Evolutionary conservation across 1,140 invertebrate species (phyloP).

Genomic region (Asbolus verrucosus): DNA sequence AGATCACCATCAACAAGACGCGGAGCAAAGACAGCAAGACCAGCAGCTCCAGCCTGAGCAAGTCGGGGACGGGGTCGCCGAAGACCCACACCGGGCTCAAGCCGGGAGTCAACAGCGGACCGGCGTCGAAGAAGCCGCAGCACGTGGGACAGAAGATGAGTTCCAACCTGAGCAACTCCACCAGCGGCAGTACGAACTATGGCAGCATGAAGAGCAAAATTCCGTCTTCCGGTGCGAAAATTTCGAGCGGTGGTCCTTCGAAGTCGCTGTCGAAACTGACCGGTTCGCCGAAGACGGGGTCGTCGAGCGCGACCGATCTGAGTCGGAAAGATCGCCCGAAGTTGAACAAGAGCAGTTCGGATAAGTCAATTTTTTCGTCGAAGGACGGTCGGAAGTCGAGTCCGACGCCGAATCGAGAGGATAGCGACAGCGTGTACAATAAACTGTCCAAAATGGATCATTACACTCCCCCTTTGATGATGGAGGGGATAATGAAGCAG

Average conservation of each 20-base stretch:
- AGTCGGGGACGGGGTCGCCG: constrained; percentile 73
- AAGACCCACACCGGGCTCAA: constrained; percentile 87
- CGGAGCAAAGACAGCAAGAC: constrained; percentile 72
- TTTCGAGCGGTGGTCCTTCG: constrained; percentile 45
- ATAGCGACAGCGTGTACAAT: constrained; percentile 73
- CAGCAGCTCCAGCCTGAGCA: constrained; percentile 64
- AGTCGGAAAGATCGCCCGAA: constrained; percentile 67
- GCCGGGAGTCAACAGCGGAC: constrained; percentile 84
- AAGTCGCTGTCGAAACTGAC: constrained; percentile 64
- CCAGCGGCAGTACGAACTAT: constrained; percentile 3
- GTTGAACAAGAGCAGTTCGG: constrained; percentile 68
- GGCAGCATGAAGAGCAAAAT: constrained; percentile 33
- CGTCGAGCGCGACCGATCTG: constrained; percentile 56
- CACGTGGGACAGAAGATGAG: constrained; percentile 55
- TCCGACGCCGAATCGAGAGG: constrained; percentile 72
- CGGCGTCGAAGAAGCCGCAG: constrained; percentile 82
- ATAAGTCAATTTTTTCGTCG: constrained; percentile 77
- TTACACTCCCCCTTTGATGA: constrained; percentile 69
- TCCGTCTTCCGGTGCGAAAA: constrained; percentile 32
- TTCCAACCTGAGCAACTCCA: constrained; percentile 9
- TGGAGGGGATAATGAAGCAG: constrained; percentile 79
- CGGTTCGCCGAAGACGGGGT: constrained; percentile 67
- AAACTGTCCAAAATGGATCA: constrained; percentile 70
- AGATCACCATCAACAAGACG: constrained; percentile 91
- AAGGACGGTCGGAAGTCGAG: constrained; percentile 74